These are phyloP conservation scores for Neoscelio sp. DNA, from an alignment of 2,888 invertebrate genomes.

Conservation along the genomic window DNA sequence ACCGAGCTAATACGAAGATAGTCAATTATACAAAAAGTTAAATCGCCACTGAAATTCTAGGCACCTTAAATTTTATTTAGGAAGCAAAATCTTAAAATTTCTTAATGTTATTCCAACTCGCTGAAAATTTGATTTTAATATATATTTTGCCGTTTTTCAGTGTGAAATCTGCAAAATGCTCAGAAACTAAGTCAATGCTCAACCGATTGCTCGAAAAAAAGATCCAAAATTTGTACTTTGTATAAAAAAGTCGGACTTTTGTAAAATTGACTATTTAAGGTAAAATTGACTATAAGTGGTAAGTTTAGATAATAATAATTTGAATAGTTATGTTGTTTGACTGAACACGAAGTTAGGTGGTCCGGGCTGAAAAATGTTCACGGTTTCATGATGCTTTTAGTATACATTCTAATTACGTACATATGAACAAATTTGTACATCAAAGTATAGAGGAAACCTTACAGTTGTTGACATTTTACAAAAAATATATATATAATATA, in stretches of 20 bases:
- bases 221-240: not conserved
- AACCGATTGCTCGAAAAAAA: slow-evolving; percentile 24
- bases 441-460: slow-evolving; percentile 48
- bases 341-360: slow-evolving; percentile 71
- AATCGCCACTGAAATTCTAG: slow-evolving; percentile 7
- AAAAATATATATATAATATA: slow-evolving; percentile 41
- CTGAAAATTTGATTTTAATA: not conserved
- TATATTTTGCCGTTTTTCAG: slow-evolving; percentile 42
- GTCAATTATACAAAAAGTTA: slow-evolving; percentile 61
- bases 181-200: slow-evolving; percentile 53
- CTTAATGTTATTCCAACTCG: not conserved
- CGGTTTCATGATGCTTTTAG: slow-evolving; percentile 46
- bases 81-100: not conserved
- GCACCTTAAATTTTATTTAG: too few species aligned
- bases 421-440: slow-evolving; percentile 41
- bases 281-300: slow-evolving; percentile 53
- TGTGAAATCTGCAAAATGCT: slow-evolving; percentile 22
- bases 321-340: slow-evolving; percentile 15
- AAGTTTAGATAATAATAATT: slow-evolving; percentile 27
- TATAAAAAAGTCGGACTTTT: slow-evolving; percentile 33
- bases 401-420: slow-evolving; percentile 36
- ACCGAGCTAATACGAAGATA: slow-evolving; percentile 58
- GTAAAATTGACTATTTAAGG: slow-evolving; percentile 58
- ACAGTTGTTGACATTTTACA: slow-evolving; percentile 67
- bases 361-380: slow-evolving; percentile 74